A percentile compares a stretch with the other conserved stretches of the same genome.
Conservation (phyloP, 2,888 invertebrate genomes). For the Dynastes tityus region DNA sequence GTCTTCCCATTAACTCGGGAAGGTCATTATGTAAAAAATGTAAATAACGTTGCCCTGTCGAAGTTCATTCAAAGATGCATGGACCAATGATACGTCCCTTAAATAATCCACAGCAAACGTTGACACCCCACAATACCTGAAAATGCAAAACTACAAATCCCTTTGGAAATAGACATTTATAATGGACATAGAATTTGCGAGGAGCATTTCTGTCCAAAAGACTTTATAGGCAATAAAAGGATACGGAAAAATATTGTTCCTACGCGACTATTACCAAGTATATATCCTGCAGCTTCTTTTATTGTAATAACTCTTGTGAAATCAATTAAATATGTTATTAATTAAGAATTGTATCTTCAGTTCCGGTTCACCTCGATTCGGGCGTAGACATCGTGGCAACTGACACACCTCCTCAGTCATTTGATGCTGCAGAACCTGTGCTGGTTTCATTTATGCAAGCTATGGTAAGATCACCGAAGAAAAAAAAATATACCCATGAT, state of each 20-base stretch:
- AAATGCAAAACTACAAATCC: background rate
- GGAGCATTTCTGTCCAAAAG: constrained; percentile 1
- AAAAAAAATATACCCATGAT: background rate
- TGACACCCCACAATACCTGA: background rate
- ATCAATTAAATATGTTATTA: background rate
- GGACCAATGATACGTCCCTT: too few species aligned
- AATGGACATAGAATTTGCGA: background rate
- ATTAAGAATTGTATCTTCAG: background rate
- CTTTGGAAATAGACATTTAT: background rate
- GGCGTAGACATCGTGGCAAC: background rate
- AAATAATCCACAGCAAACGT: too few species aligned
- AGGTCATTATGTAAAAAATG: too few species aligned
- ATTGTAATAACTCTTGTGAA: too few species aligned
- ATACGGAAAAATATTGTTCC: background rate
- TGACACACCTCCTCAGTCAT: background rate
- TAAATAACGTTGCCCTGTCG: too few species aligned
- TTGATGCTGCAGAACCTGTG: background rate
- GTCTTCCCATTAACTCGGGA: too few species aligned
- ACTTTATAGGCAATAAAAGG: background rate
- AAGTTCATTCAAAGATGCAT: too few species aligned
- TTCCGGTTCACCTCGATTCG: background rate
- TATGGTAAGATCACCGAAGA: background rate
- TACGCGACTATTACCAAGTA: background rate
- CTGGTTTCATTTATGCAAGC: background rate
- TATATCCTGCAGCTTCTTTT: background rate